A percentile compares a stretch with the other conserved stretches of the same genome.
Evolutionary conservation across 2,797 vertebrate species (phyloP).

Genomic region (Uromys caudimaculatus): DNA sequence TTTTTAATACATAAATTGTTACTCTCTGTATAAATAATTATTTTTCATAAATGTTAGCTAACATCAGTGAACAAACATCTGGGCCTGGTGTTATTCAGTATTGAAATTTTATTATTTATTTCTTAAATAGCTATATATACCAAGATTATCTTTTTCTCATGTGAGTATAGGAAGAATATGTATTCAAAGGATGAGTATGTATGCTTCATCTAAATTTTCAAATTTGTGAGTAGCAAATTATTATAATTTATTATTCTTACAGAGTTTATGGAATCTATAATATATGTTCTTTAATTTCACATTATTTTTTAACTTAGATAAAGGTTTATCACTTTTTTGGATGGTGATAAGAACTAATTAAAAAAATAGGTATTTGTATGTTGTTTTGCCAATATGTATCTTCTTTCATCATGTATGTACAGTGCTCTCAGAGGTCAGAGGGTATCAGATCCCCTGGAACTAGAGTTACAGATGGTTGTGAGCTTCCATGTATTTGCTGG

Average conservation of each 20-base stretch:
- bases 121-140: not conserved
- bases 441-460: not conserved
- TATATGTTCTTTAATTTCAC: not conserved
- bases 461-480: not conserved
- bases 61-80: not conserved
- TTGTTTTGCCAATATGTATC: not conserved
- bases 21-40: conserved; percentile 1
- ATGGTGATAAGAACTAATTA: not conserved
- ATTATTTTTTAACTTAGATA: not conserved
- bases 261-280: not conserved
- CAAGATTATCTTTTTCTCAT: not conserved
- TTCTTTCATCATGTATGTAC: not conserved
- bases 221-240: not conserved
- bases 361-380: not conserved
- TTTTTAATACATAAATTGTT: not conserved
- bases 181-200: not conserved
- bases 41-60: conserved; percentile 11
- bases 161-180: not conserved
- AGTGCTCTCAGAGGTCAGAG: not conserved
- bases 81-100: not conserved
- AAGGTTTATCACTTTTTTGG: not conserved
- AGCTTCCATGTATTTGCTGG: not conserved
- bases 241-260: not conserved
- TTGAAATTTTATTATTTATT: not conserved
- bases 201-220: not conserved